Evolutionary conservation across 1,140 invertebrate genomes (phyloP).

Genomic region (Cotesia glomerata): DNA sequence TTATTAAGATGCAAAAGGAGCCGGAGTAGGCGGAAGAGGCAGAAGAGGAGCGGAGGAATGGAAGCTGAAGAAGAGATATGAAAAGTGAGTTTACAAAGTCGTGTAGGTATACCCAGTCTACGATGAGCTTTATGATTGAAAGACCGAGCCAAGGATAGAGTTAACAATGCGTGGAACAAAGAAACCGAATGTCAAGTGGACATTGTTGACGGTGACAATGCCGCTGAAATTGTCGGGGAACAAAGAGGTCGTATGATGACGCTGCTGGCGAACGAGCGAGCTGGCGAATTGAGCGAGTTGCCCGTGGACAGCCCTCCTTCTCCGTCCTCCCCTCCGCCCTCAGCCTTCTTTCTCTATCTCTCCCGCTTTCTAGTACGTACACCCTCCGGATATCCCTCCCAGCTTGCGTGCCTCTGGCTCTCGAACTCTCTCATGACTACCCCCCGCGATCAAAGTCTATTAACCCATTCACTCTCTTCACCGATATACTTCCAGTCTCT

Average conservation of each 20-base stretch:
- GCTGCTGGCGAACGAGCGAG: constrained; percentile 57
- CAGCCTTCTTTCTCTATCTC: constrained; percentile 27
- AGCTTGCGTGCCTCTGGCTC: too few species aligned
- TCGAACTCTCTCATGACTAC: too few species aligned
- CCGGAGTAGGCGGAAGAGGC: neutral
- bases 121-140: constrained; percentile 61
- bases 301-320: constrained; percentile 14
- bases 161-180: constrained; percentile 56
- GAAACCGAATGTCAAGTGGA: constrained; percentile 63
- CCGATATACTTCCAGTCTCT: too few species aligned
- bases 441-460: too few species aligned
- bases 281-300: constrained; percentile 47
- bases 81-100: constrained; percentile 22
- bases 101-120: constrained; percentile 35
- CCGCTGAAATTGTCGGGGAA: constrained; percentile 64
- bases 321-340: constrained; percentile 21
- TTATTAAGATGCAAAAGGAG: constrained; percentile 1
- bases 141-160: constrained; percentile 44
- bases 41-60: neutral
- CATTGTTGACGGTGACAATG: constrained; percentile 65
- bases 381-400: too few species aligned
- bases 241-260: constrained; percentile 65
- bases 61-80: neutral
- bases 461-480: too few species aligned
- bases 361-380: neutral